Evolutionary conservation across 1,140 invertebrate species (phyloP).

Genomic region (Philaenus spumarius): DNA sequence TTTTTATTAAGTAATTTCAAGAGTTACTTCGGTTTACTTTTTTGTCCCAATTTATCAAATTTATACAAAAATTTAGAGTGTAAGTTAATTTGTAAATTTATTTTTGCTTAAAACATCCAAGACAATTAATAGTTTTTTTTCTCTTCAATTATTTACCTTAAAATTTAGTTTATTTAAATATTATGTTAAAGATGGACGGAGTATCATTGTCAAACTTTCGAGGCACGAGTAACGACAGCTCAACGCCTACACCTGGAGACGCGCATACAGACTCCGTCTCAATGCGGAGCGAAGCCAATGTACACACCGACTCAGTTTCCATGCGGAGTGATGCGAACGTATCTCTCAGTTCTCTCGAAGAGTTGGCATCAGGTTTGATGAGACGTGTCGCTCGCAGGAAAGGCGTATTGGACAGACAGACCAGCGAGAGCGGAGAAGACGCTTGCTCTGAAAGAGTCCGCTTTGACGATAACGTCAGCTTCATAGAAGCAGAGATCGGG

Average conservation of each 20-base stretch:
- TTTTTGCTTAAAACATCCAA: no score
- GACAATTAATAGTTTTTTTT: no score
- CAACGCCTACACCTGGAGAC: conserved; percentile 16
- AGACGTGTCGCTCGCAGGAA: conserved; percentile 33
- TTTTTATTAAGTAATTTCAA: no score
- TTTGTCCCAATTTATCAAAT: no score
- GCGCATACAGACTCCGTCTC: conserved; percentile 28
- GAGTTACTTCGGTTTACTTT: no score
- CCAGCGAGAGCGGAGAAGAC: conserved; percentile 46
- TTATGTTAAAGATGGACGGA: conserved; percentile 35
- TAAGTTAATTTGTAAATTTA: no score
- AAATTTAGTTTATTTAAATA: no score
- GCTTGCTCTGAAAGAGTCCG: conserved; percentile 46
- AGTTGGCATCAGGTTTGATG: conserved; percentile 41
- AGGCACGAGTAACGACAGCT: conserved; percentile 34
- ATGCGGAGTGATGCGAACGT: conserved; percentile 36
- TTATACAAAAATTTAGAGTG: no score
- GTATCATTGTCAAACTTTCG: conserved; percentile 32
- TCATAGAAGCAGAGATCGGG: conserved; percentile 28
- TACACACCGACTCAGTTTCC: conserved; percentile 24
- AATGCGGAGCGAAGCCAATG: no score
- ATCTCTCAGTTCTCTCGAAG: conserved; percentile 46
- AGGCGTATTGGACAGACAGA: conserved; percentile 26
- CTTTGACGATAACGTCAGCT: conserved; percentile 40
- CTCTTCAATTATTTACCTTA: no score